Base-by-base conservation (phyloP, 2,888 invertebrate species). In the Acrocera orbiculus region DNA sequence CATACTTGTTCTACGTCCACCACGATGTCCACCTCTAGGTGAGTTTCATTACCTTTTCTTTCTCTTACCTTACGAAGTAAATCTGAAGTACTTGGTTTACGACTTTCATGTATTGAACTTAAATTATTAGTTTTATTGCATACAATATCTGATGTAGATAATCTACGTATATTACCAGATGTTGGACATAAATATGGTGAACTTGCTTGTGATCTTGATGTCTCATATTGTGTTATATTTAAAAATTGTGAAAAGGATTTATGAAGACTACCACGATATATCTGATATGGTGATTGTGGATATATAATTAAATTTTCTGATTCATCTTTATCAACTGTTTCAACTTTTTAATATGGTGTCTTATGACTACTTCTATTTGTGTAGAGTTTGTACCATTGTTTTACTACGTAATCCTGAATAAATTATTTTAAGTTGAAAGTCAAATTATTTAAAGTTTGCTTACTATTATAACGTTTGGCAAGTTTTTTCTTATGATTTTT, bases 91-190 rank as follows among this genome's bases (percentile, higher is more conserved):
- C 56, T 56, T 27, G 60, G 61, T 24, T 59, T 49, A 0, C 59
- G 50, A 39, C 52, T 54, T 17, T 25, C 24, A 33, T 29, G 31
- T n/a, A n/a, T n/a, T 39, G 14, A 24, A 23, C 22, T 26, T n/a
- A n/a, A n/a, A 15, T 30, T 27, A 24, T 16, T 30, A 10, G 37
- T 22, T 8, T 36, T 32, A 14, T 34, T 37, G 8, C 54, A 50
- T 38, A 52, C 50, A 25, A 60, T 61, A 31, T 61, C 60, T 30
- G 61, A 61, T 10, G 60, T 59, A 8, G 60, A 61, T 19, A 60
- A 61, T 32, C 60, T 54, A 9, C 59, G 48, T 9, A 58, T 52
- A 35, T 52, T 53, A 22, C 47, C 45, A 27, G 46, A 46, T 38
- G 52, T 52, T 11, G 58, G 58, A 24, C 57, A 58, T 4, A 58